phyloP scores from a whole-genome alignment of 2,888 invertebrate genomes.

The Carcina quercana region DNA sequence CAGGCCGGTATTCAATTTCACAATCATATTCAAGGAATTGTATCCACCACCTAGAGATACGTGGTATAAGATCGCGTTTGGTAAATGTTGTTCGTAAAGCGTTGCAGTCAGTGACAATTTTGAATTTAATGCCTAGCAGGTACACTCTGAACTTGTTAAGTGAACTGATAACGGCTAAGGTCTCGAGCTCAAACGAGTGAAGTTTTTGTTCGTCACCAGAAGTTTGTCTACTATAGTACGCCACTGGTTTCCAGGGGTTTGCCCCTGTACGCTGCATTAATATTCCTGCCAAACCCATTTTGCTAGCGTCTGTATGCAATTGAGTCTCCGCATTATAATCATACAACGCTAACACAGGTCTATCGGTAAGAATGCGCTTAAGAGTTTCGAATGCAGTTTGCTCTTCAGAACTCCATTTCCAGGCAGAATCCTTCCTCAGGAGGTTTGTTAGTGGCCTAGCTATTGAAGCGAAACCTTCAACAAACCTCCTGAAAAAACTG shows the following conservation, averaged over 20 bases:
- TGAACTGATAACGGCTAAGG: conserved; percentile 12
- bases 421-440: conserved; percentile 1
- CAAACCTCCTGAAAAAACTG: conserved; percentile 6
- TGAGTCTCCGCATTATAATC: conserved; percentile 16
- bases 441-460: conserved; percentile 4
- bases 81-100: conserved; percentile 14
- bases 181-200: conserved; percentile 18
- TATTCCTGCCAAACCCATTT: neutral
- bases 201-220: conserved; percentile 16
- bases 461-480: conserved; percentile 2
- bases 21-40: conserved; percentile 11
- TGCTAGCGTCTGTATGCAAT: conserved; percentile 21
- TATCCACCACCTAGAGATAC: conserved; percentile 16
- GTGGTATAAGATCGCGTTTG: conserved; percentile 15
- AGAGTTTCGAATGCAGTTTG: neutral
- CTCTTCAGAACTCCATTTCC: neutral
- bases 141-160: conserved; percentile 17
- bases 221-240: conserved; percentile 13
- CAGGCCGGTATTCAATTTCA: conserved; percentile 1
- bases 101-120: conserved; percentile 17
- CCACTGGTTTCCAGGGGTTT: too few species aligned
- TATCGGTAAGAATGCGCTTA: neutral
- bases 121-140: conserved; percentile 15
- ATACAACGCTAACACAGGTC: neutral
- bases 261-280: too few species aligned